Conservation (phyloP, 2,797 vertebrate species). For the Psittacula derbiana region DNA sequence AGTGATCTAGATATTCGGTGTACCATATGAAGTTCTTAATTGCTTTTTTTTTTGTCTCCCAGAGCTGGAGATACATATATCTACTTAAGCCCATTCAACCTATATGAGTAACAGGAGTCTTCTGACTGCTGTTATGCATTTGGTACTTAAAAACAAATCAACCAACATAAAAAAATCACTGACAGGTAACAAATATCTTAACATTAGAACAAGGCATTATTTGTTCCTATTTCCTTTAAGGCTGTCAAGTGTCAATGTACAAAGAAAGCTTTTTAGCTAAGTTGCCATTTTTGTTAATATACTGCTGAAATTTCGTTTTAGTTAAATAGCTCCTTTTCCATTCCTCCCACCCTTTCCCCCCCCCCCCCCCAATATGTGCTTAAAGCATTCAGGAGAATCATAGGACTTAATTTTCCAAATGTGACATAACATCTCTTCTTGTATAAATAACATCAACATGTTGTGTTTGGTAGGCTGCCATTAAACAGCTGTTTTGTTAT, state of each 20-base stretch:
- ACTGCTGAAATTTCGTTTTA: constrained; percentile 36
- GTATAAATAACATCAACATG: not conserved
- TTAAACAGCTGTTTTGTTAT: constrained; percentile 70
- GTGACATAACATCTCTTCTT: constrained; percentile 15
- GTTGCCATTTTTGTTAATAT: constrained; percentile 37
- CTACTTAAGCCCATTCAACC: not conserved
- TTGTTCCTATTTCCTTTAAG: constrained; percentile 54
- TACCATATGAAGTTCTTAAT: not conserved
- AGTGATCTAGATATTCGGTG: not conserved
- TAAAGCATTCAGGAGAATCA: constrained; percentile 22
- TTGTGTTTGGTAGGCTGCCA: constrained; percentile 24
- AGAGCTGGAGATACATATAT: not conserved
- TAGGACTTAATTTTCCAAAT: not conserved
- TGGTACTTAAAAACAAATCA: not conserved
- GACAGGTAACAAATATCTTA: constrained; percentile 6
- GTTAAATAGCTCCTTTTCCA: not conserved
- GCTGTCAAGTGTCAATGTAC: not conserved
- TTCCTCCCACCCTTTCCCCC: fast-evolving
- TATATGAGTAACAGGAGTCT: not conserved
- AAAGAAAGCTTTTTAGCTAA: not conserved
- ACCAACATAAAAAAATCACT: not conserved
- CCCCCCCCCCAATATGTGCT: not conserved
- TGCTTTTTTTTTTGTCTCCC: not conserved
- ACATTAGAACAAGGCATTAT: constrained; percentile 11
- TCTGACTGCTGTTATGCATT: not conserved